These are phyloP conservation scores for Corythoichthys haematopterus DNA, from an alignment of 2,113 vertebrate genomes.

Conservation along the genomic window DNA sequence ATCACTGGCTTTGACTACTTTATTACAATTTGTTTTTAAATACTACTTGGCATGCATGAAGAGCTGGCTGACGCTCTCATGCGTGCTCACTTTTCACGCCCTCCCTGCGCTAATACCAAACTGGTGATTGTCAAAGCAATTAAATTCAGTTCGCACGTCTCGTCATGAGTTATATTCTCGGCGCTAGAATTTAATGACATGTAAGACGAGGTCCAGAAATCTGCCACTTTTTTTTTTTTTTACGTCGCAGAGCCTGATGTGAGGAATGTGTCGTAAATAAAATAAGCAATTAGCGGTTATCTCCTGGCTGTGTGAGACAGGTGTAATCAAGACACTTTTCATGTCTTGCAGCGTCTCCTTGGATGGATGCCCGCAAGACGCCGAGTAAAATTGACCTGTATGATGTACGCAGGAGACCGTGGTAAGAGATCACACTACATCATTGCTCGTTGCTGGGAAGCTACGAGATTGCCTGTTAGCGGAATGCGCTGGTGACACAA, in stretches of 20 bases:
- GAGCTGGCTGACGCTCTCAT: slow-evolving; percentile 10
- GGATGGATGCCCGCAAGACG: slow-evolving; percentile 91
- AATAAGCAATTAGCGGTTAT: slow-evolving; percentile 8
- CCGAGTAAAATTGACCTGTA: slow-evolving; percentile 95
- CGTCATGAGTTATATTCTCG: not conserved
- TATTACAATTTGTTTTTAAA: slow-evolving; percentile 15
- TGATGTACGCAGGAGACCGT: slow-evolving; percentile 93
- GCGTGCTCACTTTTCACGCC: slow-evolving; percentile 23
- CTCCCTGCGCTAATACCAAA: slow-evolving; percentile 16
- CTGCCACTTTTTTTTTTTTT: not conserved
- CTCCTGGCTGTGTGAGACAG: not conserved
- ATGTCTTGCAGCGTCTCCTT: slow-evolving; percentile 81
- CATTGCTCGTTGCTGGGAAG: not conserved
- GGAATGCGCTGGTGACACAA: not conserved
- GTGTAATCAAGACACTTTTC: slow-evolving; percentile 3
- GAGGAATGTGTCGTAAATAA: slow-evolving; percentile 13
- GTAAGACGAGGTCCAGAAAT: slow-evolving; percentile 1
- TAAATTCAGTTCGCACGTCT: not conserved
- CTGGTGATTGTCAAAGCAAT: slow-evolving; percentile 20
- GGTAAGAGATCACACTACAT: slow-evolving; percentile 71
- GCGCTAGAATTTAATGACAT: slow-evolving; percentile 6
- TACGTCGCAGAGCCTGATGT: not conserved
- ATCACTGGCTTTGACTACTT: slow-evolving; percentile 27
- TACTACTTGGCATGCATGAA: slow-evolving; percentile 27
- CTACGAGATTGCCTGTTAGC: not conserved